Percentiles rank a stretch among this genome's conserved stretches.
These are phyloP conservation scores for Drosophila prosaltans DNA, from an alignment of 1,140 invertebrate genomes.

Conservation along the genomic window DNA sequence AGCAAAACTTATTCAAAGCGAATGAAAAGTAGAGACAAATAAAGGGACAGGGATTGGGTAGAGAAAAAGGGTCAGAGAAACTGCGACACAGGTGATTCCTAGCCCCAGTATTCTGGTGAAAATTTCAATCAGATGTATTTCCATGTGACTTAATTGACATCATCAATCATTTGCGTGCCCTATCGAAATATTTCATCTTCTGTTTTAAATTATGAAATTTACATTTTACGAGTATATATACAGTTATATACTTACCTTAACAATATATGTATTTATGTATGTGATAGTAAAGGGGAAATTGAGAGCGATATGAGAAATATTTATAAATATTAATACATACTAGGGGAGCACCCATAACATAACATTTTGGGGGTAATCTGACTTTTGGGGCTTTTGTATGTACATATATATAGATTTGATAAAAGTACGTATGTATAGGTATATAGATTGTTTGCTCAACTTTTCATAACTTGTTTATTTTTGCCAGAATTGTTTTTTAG, in stretches of 20 bases:
- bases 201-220: conserved; percentile 12
- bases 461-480: conserved; percentile 63
- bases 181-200: conserved; percentile 10
- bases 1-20: background rate
- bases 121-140: conserved; percentile 3
- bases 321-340: conserved; percentile 3
- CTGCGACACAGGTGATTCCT: background rate
- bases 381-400: too few species aligned
- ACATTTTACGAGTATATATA: conserved; percentile 3
- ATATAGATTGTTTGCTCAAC: conserved; percentile 26
- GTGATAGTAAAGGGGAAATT: too few species aligned
- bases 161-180: conserved; percentile 2
- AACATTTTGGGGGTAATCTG: background rate
- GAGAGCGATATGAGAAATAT: background rate
- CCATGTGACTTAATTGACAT: conserved; percentile 5
- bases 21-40: background rate
- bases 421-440: background rate
- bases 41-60: too few species aligned
- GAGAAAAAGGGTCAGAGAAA: background rate
- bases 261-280: too few species aligned
- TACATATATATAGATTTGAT: background rate
- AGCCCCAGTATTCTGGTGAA: background rate
- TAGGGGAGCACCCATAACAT: background rate
- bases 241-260: too few species aligned
- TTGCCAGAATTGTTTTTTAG: conserved; percentile 41